Percentiles rank a stretch among this genome's conserved stretches.
Evolutionary conservation across 2,113 vertebrate genomes (phyloP).

Genomic region (Parus major): DNA sequence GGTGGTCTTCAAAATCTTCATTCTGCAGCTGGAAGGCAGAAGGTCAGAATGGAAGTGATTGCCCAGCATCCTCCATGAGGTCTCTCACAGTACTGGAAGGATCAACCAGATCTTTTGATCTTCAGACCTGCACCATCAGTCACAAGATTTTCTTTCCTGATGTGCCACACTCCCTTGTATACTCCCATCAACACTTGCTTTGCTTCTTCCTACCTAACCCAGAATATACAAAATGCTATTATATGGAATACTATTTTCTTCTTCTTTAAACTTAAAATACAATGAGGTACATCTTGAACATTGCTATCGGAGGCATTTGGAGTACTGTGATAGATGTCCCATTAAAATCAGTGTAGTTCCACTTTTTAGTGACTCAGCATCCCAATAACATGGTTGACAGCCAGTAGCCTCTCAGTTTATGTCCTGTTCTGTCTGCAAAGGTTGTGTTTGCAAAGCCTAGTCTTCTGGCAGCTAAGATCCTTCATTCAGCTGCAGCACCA

Average conservation of each 20-base stretch:
- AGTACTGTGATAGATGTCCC: background rate
- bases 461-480: background rate
- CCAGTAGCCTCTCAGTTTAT: background rate
- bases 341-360: background rate
- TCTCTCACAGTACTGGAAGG: background rate
- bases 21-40: background rate
- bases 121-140: background rate
- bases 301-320: background rate
- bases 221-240: background rate
- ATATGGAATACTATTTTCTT: background rate
- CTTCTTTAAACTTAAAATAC: background rate
- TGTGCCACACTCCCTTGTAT: background rate
- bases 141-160: background rate
- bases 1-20: background rate
- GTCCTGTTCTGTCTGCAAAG: background rate
- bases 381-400: background rate
- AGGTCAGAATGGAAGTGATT: background rate
- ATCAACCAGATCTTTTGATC: background rate
- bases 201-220: background rate
- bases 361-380: background rate
- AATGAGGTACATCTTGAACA: background rate
- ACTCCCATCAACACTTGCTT: background rate
- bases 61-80: background rate
- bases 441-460: background rate
- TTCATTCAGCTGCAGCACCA: background rate